Base-by-base conservation (phyloP, 1,140 invertebrate genomes). In the Cydia strobilella region DNA sequence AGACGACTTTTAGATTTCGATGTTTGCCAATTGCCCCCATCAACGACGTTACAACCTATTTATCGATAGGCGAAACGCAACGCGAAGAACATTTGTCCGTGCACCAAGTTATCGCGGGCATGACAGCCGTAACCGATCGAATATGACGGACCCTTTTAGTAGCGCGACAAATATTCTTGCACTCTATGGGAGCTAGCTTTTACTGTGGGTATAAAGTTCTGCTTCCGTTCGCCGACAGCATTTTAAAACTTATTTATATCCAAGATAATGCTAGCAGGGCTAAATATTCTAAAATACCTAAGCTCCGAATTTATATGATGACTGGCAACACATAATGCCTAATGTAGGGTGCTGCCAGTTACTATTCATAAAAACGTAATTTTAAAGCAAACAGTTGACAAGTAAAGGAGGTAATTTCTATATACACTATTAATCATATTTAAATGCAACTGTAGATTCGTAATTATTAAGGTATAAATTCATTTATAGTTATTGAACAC, bases 401-500 rank as follows among this genome's bases (percentile, higher is more conserved):
- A 59, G 18, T 59, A 54, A 54, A 54, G 6, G 15, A 20, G n/a
- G 20, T 59, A 23, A 25, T 69, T 69, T 69, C 31, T 69, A 35
- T 35, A 39, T 69, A 18, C 9, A 27, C 31, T 69, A 35, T 69
- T 18, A 69, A 69, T 69, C 42, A 42, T 69, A 69, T 69, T 69
- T 69, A 69, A 69, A 69, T 69, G 65, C 65, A 69, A 69, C 31
- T 39, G 65, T 69, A 69, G 65, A 69, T 69, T 69, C 15, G 27
- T 69, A 35, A 69, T 23, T 35, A 66, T 31, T 69, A 9, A 69
- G 31, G 13, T 69, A 69, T 69, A 69, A 69, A 69, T 69, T 35
- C 31, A 69, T 69, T n/a, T 42, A 69, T 69, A n/a, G 31, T 7
- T 69, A 69, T 69, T 69, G 65, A 69, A 69, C 65, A 69, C 65